A percentile compares a stretch with the other conserved stretches of the same genome.
Evolutionary conservation across 2,888 invertebrate genomes (phyloP).

Genomic region (Eumacrocentrus americanus): DNA sequence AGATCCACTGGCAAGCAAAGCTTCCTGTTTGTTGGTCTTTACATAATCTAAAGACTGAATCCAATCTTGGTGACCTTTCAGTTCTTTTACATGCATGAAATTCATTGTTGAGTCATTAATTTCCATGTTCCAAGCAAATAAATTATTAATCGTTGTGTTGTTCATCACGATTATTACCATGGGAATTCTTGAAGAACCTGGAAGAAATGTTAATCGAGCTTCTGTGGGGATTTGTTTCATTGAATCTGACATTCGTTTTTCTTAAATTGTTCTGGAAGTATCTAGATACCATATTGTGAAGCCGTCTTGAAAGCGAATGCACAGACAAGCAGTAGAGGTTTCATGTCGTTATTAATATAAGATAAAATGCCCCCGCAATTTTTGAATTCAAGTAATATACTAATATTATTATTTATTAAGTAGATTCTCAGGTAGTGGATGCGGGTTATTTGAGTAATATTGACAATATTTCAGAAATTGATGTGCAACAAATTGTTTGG

Average conservation of each 20-base stretch:
- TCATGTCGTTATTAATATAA: too few species aligned
- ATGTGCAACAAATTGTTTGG: conserved; percentile 51
- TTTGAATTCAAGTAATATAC: too few species aligned
- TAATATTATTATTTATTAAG: too few species aligned
- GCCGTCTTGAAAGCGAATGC: conserved; percentile 48
- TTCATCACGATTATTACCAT: conserved; percentile 77
- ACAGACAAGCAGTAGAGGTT: conserved; percentile 49
- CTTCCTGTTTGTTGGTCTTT: conserved; percentile 65
- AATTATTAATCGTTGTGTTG: conserved; percentile 76
- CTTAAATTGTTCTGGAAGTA: conserved; percentile 31
- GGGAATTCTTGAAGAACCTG: conserved; percentile 64
- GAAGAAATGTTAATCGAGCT: conserved; percentile 68
- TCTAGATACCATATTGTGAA: conserved; percentile 72
- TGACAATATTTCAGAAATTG: conserved; percentile 53
- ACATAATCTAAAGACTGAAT: conserved; percentile 81
- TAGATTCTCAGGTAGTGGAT: too few species aligned
- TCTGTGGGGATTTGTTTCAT: conserved; percentile 75
- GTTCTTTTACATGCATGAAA: conserved; percentile 64
- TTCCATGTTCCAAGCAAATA: conserved; percentile 60
- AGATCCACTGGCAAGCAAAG: conserved; percentile 81
- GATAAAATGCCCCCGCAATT: too few species aligned
- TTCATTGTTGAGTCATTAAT: conserved; percentile 52
- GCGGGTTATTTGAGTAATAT: too few species aligned
- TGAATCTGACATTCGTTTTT: conserved; percentile 68
- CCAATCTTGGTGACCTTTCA: conserved; percentile 91